These are phyloP conservation scores for Margaritifera margaritifera DNA, from an alignment of 2,888 invertebrate species.

Conservation along the genomic window DNA sequence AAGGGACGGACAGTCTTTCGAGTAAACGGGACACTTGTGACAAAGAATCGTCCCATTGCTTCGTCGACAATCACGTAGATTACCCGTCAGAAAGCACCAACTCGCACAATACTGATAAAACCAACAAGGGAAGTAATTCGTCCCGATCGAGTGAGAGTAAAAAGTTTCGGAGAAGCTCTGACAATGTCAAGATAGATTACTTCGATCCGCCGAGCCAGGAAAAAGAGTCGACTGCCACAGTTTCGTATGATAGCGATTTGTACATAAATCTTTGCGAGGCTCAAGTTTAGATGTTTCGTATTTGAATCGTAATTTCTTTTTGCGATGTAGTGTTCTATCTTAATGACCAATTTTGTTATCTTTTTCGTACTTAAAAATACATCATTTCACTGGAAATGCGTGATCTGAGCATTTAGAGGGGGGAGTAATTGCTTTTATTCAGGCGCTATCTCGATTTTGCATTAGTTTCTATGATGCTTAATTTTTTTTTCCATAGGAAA, in stretches of 20 bases:
- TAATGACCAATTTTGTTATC: background rate
- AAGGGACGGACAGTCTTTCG: slow-evolving; percentile 27
- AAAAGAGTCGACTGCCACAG: slow-evolving; percentile 67
- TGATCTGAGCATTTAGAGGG: no score
- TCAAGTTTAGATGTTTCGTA: slow-evolving; percentile 50
- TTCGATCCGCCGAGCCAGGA: slow-evolving; percentile 69
- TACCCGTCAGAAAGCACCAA: slow-evolving; percentile 57
- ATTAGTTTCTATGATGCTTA: no score
- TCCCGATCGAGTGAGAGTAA: slow-evolving; percentile 42
- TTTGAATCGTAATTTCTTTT: background rate
- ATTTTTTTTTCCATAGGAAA: no score
- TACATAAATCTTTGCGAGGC: slow-evolving; percentile 68
- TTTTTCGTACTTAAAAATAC: background rate
- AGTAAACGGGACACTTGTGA: slow-evolving; percentile 33
- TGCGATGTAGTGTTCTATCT: background rate
- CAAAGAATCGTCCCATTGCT: slow-evolving; percentile 30
- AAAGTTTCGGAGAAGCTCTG: slow-evolving; percentile 59
- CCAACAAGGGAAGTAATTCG: slow-evolving; percentile 49
- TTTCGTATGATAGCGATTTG: slow-evolving; percentile 67
- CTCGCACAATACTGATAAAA: slow-evolving; percentile 58
- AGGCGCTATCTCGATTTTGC: no score
- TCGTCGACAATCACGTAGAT: slow-evolving; percentile 37
- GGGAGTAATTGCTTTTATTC: no score
- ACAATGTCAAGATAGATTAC: slow-evolving; percentile 58
- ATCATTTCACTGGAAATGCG: background rate